Base-by-base conservation (phyloP, 2,113 vertebrate species). In the Carettochelys insculpta region DNA sequence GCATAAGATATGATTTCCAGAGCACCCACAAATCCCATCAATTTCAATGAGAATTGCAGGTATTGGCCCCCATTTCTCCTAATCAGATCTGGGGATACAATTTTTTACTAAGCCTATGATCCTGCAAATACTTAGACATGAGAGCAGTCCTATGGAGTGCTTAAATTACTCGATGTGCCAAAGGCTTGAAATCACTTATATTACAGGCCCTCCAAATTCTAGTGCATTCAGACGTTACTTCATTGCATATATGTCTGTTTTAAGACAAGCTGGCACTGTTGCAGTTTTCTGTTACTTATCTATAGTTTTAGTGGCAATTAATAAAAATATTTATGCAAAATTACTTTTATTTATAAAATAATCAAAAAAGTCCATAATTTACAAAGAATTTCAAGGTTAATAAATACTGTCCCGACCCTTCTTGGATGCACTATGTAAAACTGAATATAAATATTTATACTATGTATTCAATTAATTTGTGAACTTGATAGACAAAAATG, bases 291-390 rank as follows among this genome's bases (percentile, higher is more conserved):
- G 53, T 43, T 79, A 85, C 85, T 93, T 68, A 77, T 54, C 75
- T 20, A 12, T 85, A 76, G 31, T 65, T 79, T 48, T 80, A 24
- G 56, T 87, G 88, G 71, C 19, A 86, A 77, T 77, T 92, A 91
- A 88, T 50, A 86, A 83, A 14, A 17, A 86, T 14, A 73, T 56
- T 88, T 92, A 80, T 54, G 51, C 25, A 86, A 89, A 91, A 94
- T 81, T 27, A 82, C 29, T 22, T 89, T 95, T 52, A 87, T 83
- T 83, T 87, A 56, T 73, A 94, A 94, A 92, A 90, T 77, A 90
- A 95, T 83, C 78, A 85, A 71, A 82, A 87, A 89, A 86, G 52
- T 38, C 31, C 56, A 90, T 90, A 90, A 7, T 85, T 78, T 88
- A 81, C 50, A 4, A 58, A 86, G 53, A 90, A 79, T 54, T 68